Conservation (phyloP, 1,140 invertebrate genomes). For the Lutraria rhynchaena region DNA sequence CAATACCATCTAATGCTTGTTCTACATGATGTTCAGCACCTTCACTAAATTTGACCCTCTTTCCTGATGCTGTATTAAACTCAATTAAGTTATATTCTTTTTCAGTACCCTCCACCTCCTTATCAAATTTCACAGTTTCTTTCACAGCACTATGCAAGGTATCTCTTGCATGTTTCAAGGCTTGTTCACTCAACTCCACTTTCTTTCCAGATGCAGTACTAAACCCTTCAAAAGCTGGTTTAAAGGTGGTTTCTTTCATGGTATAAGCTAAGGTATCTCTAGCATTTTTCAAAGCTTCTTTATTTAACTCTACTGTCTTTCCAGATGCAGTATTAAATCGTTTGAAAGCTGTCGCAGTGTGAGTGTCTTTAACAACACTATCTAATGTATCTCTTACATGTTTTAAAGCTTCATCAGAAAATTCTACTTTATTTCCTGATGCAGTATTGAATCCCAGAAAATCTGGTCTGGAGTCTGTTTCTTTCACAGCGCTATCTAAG, state of each 20-base stretch:
- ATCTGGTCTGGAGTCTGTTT: slow-evolving; percentile 3
- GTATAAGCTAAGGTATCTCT: background rate
- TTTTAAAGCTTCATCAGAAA: slow-evolving; percentile 1
- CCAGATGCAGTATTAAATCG: slow-evolving; percentile 39
- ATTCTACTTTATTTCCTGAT: slow-evolving; percentile 19
- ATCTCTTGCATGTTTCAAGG: slow-evolving; percentile 26
- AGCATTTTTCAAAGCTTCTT: slow-evolving; percentile 21
- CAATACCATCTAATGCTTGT: background rate
- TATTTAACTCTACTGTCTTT: slow-evolving; percentile 8
- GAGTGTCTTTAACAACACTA: background rate
- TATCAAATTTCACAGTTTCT: too few relatives aligned
- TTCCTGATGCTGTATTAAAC: slow-evolving; percentile 32
- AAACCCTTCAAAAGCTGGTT: slow-evolving; percentile 4
- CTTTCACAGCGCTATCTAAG: background rate
- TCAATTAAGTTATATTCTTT: too few relatives aligned
- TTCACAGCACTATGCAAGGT: too few relatives aligned
- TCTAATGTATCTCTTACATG: background rate
- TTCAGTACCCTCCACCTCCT: too few relatives aligned
- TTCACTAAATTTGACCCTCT: slow-evolving; percentile 3
- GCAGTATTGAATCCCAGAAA: slow-evolving; percentile 45
- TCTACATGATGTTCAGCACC: background rate
- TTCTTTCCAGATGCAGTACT: slow-evolving; percentile 24
- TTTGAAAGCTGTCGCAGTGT: background rate
- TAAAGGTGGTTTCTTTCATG: background rate
- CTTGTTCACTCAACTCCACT: slow-evolving; percentile 9